Base-by-base conservation (phyloP, 2,888 invertebrate species). In the Cylloceria caligata region DNA sequence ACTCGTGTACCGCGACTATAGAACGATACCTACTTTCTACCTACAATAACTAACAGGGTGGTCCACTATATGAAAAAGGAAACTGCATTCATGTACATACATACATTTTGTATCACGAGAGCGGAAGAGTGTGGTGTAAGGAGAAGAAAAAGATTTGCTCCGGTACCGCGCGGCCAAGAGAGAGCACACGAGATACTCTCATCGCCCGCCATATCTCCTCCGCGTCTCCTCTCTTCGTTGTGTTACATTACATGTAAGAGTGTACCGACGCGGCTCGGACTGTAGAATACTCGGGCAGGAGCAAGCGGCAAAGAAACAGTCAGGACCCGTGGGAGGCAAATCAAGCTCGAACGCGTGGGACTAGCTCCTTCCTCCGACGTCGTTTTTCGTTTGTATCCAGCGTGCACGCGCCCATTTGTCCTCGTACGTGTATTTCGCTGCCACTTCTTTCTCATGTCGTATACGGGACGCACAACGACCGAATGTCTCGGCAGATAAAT, bases 261-360 rank as follows among this genome's bases (percentile, higher is more conserved):
- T 42, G 34, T 36, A 13, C 13, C 27, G 19, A 39, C 19, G 57
- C 42, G 21, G 80, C 74, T 69, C 60, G 16, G 7, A 72, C 65
- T 77, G 64, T 65, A 77, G 62, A 74, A 71, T 45, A 21, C 9
- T n/a, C n/a, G 36, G 57, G 62, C 45, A 30, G 4, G 60, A 42
- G 55, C 39, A n/a, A 42, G 71, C 75, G 74, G 79, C 64, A 86
- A 27, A 55, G 9, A n/a, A n/a, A n/a, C 52, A 55, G 3, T 11
- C 24, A 1, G 4, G n/a, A 85, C 80, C 86, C 88, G 88, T 89
- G 88, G 88, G 88, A 89, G 88, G 88, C 85, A 76, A 85, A 75
- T 83, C 84, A 86, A 77, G 16, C 34, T 80, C 80, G 81, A 73
- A 83, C 81, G 88, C 88, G 88, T 89, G 88, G 88, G 88, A 83